Base-by-base conservation (phyloP, 2,113 vertebrate genomes). In the Gymnarchus niloticus region DNA sequence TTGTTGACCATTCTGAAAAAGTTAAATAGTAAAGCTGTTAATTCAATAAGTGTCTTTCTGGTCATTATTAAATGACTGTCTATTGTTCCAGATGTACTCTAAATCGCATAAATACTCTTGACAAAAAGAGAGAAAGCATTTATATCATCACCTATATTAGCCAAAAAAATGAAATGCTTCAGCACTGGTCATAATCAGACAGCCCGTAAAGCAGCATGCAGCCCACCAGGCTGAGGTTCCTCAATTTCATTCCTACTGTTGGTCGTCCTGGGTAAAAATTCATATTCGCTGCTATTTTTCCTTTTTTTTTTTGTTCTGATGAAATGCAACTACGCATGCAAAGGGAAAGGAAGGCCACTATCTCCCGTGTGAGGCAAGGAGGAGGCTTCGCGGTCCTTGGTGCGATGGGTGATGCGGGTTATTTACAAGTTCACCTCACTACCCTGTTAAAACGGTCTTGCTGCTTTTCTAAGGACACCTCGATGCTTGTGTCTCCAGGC, bases 361-460 rank as follows among this genome's bases (percentile, higher is more conserved):
- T 0, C n/a, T 28, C 69, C 17, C 8, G 17, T 28, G 69, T 76
- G 69, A 76, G 69, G 69, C 8, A 28, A 6, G 4, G 28, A 46
- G n/a, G 17, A 49, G 77, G 77, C 49, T 23, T 52, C 49, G 2
- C 25, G 25, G 78, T 12, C 46, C 49, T 28, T 21, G 54, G 54
- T 3, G 28, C 49, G 28, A 56, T 83, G 81, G 19, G 54, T 14
- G 10, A 56, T 83, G 81, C 7, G 28, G 81, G 51, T 57, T 57
- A 83, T 83, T 83, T 56, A 83, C 81, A 56, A 10, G 52, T 56
- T n/a, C 33, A 83, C 51, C 51, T 56, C 81, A 83, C 81, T 83
- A 83, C 81, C 81, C 81, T 83, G 81, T 83, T 83, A 41, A 23
- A 54, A 81, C 46, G 51, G 25, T 21, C 21, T 83, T 19, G 52